Evolutionary conservation across 2,113 vertebrate genomes (phyloP).

Genomic region (Empidonax traillii): DNA sequence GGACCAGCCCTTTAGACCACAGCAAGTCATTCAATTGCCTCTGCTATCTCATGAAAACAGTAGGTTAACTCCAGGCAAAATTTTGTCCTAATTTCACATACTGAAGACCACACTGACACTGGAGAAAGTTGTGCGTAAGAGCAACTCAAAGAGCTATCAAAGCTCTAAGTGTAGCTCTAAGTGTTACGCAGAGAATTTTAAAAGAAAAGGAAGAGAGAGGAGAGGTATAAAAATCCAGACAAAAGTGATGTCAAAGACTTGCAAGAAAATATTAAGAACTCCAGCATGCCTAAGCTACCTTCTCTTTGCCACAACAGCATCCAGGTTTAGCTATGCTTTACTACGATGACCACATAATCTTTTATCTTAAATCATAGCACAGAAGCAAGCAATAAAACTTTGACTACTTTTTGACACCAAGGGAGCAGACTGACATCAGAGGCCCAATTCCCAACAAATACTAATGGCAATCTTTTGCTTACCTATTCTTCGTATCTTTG

Average conservation of each 20-base stretch:
- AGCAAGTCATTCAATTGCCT: not conserved
- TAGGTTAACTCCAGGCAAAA: not conserved
- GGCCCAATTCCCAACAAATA: slow-evolving; percentile 30
- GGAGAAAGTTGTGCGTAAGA: not conserved
- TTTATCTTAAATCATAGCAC: not conserved
- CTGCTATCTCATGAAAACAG: not conserved
- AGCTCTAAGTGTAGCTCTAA: not conserved
- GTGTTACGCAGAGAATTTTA: not conserved
- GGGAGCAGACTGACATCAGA: slow-evolving; percentile 1
- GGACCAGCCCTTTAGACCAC: not conserved
- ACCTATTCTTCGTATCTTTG: slow-evolving; percentile 61
- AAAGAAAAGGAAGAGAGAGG: slow-evolving; percentile 21
- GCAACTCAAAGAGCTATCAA: not conserved
- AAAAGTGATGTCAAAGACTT: slow-evolving; percentile 31
- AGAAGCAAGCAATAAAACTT: slow-evolving; percentile 22
- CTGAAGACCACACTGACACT: not conserved
- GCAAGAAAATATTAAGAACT: slow-evolving; percentile 19
- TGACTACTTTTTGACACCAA: not conserved
- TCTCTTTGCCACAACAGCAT: not conserved
- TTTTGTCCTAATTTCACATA: not conserved
- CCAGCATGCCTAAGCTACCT: not conserved
- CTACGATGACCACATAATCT: not conserved
- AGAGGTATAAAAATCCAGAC: slow-evolving; percentile 32
- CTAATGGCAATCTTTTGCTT: slow-evolving; percentile 44
- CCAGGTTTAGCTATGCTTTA: not conserved